Percentiles rank a stretch among this genome's conserved stretches.
Evolutionary conservation across 2,888 invertebrate genomes (phyloP).

Genomic region (Diloba caeruleocephala): DNA sequence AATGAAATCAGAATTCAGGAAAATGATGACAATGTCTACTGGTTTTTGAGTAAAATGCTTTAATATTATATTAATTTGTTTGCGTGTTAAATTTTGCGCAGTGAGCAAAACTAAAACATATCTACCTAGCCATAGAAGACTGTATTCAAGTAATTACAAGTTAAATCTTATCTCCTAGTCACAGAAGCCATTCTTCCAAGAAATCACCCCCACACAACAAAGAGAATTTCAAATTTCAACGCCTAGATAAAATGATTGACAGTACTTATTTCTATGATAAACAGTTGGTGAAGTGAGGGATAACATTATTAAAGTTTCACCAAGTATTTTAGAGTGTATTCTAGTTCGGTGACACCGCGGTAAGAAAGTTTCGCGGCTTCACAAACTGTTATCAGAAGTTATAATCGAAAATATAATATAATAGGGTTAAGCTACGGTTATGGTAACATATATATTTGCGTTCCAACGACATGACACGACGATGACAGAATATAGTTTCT

Average conservation of each 20-base stretch:
- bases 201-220: constrained; percentile 17
- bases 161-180: constrained; percentile 5
- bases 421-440: constrained; percentile 8
- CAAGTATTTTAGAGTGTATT: constrained; percentile 55
- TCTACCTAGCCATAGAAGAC: too few relatives aligned
- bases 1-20: too few relatives aligned
- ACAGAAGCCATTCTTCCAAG: constrained; percentile 10
- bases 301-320: constrained; percentile 61
- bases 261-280: constrained; percentile 68
- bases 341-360: constrained; percentile 32
- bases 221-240: constrained; percentile 26
- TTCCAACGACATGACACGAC: too few relatives aligned
- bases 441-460: background rate
- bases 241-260: constrained; percentile 55
- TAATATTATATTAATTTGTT: too few relatives aligned
- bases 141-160: too few relatives aligned
- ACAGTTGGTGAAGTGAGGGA: constrained; percentile 56
- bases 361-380: constrained; percentile 50
- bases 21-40: too few relatives aligned
- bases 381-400: constrained; percentile 54
- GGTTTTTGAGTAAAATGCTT: too few relatives aligned
- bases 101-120: too few relatives aligned
- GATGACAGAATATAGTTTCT: too few relatives aligned
- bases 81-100: too few relatives aligned
- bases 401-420: constrained; percentile 52